phyloP scores from a whole-genome alignment of 2,888 invertebrate species.

The Xestia ashworthii region DNA sequence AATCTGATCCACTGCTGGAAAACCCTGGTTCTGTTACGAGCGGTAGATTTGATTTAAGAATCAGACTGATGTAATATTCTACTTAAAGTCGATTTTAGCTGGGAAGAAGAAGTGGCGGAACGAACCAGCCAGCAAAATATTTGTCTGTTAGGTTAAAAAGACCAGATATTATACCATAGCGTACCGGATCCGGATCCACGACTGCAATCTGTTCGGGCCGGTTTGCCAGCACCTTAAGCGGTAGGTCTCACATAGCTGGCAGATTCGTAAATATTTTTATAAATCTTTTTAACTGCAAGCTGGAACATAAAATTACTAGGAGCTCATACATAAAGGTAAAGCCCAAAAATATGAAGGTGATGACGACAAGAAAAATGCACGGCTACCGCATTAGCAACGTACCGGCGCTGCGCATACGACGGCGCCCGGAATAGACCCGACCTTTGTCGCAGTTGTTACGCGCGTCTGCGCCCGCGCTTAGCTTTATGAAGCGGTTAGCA shows the following conservation, averaged over 20 bases:
- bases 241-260: not conserved
- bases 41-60: not conserved
- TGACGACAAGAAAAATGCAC: constrained; percentile 35
- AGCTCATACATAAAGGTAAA: not conserved
- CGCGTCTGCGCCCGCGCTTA: constrained; percentile 48
- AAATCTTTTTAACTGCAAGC: not conserved
- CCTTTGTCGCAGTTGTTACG: constrained; percentile 62
- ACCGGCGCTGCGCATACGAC: constrained; percentile 35
- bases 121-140: no score
- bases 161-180: no score
- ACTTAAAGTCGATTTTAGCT: not conserved
- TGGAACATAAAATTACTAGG: not conserved
- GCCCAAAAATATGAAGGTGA: constrained; percentile 19
- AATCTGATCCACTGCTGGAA: not conserved
- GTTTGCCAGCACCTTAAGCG: not conserved
- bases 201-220: not conserved
- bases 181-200: not conserved
- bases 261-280: not conserved
- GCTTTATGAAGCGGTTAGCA: constrained; percentile 46
- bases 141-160: no score
- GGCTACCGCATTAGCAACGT: constrained; percentile 46
- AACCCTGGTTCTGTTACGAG: not conserved
- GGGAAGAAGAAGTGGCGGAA: no score
- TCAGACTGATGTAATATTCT: not conserved
- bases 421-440: constrained; percentile 63